Conservation (phyloP, 1,140 invertebrate species). For the Antheraea pernyi region DNA sequence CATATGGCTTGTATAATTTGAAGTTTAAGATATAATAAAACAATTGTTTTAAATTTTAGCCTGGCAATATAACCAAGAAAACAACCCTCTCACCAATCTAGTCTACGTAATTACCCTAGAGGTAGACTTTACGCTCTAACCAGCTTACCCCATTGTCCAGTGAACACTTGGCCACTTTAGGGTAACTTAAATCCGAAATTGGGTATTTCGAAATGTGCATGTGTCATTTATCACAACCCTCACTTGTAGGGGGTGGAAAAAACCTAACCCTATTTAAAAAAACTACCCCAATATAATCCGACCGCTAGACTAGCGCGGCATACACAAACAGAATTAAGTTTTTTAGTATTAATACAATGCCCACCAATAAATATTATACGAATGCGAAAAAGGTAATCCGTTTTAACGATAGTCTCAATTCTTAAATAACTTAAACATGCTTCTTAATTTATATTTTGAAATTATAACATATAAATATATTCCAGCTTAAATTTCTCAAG, state of each 20-base stretch:
- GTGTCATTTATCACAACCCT: constrained; percentile 79
- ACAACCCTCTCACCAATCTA: constrained; percentile 55
- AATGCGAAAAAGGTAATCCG: constrained; percentile 25
- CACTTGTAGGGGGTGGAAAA: constrained; percentile 46
- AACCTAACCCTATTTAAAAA: constrained; percentile 77
- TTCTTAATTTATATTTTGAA: not conserved
- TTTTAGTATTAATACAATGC: constrained; percentile 71
- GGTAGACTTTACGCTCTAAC: constrained; percentile 36
- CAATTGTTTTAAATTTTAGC: not conserved
- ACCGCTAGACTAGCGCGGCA: constrained; percentile 47
- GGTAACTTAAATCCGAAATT: constrained; percentile 80
- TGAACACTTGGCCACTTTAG: constrained; percentile 73
- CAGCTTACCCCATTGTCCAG: constrained; percentile 57
- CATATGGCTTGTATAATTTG: too few relatives aligned
- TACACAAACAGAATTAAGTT: constrained; percentile 75
- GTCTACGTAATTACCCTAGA: constrained; percentile 63
- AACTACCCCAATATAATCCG: constrained; percentile 69
- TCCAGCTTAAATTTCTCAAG: not conserved
- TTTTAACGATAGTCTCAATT: not conserved
- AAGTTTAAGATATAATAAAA: not conserved
- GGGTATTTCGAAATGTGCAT: constrained; percentile 80
- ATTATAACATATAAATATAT: not conserved
- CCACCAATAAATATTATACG: constrained; percentile 67
- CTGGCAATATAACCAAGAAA: constrained; percentile 25
- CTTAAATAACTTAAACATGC: not conserved